Evolutionary conservation across 2,888 invertebrate genomes (phyloP).

Genomic region (Ariolimax columbianus): DNA sequence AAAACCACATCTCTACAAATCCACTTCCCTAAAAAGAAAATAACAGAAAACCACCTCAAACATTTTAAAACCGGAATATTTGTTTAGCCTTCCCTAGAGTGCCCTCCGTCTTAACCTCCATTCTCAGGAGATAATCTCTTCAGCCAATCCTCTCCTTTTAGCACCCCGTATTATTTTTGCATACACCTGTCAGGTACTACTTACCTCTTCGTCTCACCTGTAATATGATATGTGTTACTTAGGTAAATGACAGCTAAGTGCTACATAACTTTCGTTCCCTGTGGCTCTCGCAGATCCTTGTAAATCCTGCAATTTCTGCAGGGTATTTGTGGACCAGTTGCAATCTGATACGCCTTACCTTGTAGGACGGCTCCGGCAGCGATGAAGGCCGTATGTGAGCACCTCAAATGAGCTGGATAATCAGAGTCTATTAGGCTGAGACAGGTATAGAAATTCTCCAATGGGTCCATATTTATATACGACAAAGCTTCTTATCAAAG

Average conservation of each 20-base stretch:
- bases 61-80: neutral
- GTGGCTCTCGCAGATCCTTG: neutral
- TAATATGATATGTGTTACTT: conserved; percentile 26
- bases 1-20: too few relatives aligned
- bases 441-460: too few relatives aligned
- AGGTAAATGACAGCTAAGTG: conserved; percentile 20
- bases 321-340: neutral
- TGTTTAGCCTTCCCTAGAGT: neutral
- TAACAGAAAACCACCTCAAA: too few relatives aligned
- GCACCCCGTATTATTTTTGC: conserved; percentile 7
- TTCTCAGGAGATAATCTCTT: neutral
- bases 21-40: too few relatives aligned
- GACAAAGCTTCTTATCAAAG: too few relatives aligned
- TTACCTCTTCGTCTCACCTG: conserved; percentile 26
- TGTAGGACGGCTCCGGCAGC: too few relatives aligned
- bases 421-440: too few relatives aligned
- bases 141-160: neutral
- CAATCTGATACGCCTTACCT: too few relatives aligned
- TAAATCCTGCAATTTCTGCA: neutral
- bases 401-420: too few relatives aligned
- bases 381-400: too few relatives aligned
- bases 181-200: conserved; percentile 24
- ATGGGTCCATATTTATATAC: too few relatives aligned
- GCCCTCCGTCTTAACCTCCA: neutral
- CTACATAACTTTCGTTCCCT: neutral